Conservation (phyloP, 2,797 vertebrate species). For the Gymnocypris eckloni region DNA sequence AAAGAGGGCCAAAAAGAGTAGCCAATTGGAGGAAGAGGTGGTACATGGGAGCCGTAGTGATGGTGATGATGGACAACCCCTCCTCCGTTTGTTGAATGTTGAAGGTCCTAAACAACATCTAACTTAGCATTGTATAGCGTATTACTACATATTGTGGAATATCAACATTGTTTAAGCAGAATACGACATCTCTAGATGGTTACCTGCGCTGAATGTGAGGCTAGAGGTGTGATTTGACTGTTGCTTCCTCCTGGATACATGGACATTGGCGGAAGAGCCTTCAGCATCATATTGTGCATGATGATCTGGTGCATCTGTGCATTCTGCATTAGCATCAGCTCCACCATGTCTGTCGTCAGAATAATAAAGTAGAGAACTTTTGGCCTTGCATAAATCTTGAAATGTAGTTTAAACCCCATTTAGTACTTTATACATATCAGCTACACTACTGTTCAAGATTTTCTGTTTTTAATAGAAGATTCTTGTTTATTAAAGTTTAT, state of each 20-base stretch:
- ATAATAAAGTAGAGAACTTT: neutral
- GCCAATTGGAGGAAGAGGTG: constrained; percentile 65
- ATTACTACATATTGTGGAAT: neutral
- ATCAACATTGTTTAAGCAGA: neutral
- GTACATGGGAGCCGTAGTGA: constrained; percentile 72
- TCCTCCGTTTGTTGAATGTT: constrained; percentile 64
- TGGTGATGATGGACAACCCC: constrained; percentile 83
- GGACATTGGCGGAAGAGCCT: constrained; percentile 74
- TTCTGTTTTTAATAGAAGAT: neutral
- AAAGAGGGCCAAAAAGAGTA: constrained; percentile 70
- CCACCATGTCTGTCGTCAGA: constrained; percentile 82
- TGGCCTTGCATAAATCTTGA: neutral
- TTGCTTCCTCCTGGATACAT: constrained; percentile 51
- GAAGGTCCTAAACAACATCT: constrained; percentile 65
- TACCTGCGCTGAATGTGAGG: constrained; percentile 59
- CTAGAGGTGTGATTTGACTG: constrained; percentile 28
- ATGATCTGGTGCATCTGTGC: constrained; percentile 91
- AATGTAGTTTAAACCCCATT: neutral
- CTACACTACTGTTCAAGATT: neutral
- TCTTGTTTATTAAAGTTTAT: neutral
- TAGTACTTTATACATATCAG: neutral
- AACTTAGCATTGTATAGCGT: neutral
- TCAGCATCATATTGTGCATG: constrained; percentile 91
- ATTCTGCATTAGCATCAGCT: constrained; percentile 92
- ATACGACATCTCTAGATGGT: constrained; percentile 6